Evolutionary conservation across 2,888 invertebrate genomes (phyloP).

Genomic region (Microdon myrmicae): DNA sequence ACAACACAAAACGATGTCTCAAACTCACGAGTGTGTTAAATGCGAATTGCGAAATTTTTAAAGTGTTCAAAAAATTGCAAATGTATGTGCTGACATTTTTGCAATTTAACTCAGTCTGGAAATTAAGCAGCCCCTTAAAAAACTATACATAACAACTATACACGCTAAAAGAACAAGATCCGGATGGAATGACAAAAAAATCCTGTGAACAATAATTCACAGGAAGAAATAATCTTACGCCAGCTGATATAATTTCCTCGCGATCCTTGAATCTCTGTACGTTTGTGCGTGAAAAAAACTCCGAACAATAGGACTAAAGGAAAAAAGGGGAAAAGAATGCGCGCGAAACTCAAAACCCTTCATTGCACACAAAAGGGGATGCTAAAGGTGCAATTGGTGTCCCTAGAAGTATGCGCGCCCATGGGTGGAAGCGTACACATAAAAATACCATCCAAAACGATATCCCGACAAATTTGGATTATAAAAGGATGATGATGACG

Average conservation of each 20-base stretch:
- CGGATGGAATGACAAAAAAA: too few species aligned
- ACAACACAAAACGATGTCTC: too few species aligned
- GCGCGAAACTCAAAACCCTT: conserved; percentile 51
- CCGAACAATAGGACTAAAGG: conserved; percentile 25
- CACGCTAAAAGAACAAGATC: too few species aligned
- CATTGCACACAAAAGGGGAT: conserved; percentile 23
- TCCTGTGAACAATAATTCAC: too few species aligned
- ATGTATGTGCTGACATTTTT: too few species aligned
- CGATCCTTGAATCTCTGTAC: conserved; percentile 16
- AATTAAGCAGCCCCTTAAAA: too few species aligned
- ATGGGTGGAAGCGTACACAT: conserved; percentile 29
- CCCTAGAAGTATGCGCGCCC: conserved; percentile 34
- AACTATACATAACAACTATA: too few species aligned
- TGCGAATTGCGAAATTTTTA: too few species aligned
- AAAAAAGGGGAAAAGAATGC: conserved; percentile 44
- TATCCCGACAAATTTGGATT: conserved; percentile 31
- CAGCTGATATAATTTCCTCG: conserved; percentile 39
- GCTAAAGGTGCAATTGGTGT: conserved; percentile 45
- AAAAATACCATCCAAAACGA: conserved; percentile 15
- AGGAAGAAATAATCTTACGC: conserved; percentile 9
- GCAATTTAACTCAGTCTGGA: too few species aligned
- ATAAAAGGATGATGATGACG: conserved; percentile 32
- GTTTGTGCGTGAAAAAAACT: conserved; percentile 10
- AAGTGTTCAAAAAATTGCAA: too few species aligned
- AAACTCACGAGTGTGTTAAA: too few species aligned